Percentiles rank a stretch among this genome's conserved stretches.
These are phyloP conservation scores for Lithophane semibrunnea DNA, from an alignment of 2,888 invertebrate genomes.

Conservation along the genomic window DNA sequence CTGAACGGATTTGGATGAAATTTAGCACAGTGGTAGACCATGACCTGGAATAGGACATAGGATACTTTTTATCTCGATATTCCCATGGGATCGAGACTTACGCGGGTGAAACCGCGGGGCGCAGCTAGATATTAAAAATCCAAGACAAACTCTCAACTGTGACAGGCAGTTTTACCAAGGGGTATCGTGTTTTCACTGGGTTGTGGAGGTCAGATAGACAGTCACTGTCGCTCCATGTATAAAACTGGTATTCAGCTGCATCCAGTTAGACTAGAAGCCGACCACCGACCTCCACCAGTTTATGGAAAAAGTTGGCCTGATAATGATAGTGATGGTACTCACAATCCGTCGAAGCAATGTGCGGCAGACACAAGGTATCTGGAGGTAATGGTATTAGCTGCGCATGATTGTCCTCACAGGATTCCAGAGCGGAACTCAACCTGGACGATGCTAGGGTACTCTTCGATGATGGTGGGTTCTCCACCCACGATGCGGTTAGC, in stretches of 20 bases:
- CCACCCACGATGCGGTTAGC: slow-evolving; percentile 69
- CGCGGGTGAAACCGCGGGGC: too few relatives aligned
- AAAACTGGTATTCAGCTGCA: neutral
- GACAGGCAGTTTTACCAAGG: too few relatives aligned
- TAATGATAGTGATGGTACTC: slow-evolving; percentile 42
- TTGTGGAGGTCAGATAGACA: neutral
- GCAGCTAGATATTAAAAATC: neutral
- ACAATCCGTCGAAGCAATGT: slow-evolving; percentile 70
- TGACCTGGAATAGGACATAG: too few relatives aligned
- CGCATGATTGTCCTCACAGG: slow-evolving; percentile 69
- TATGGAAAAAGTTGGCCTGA: too few relatives aligned
- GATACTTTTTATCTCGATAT: too few relatives aligned
- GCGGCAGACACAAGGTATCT: slow-evolving; percentile 67
- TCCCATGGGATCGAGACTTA: too few relatives aligned
- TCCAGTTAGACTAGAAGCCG: neutral
- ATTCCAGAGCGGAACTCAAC: slow-evolving; percentile 63
- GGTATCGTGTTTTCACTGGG: neutral
- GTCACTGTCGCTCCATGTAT: neutral
- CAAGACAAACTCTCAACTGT: neutral
- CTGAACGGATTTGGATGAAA: too few relatives aligned
- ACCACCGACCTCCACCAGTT: too few relatives aligned
- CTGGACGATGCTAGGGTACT: slow-evolving; percentile 74
- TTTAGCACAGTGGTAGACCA: too few relatives aligned
- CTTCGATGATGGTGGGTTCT: slow-evolving; percentile 67
- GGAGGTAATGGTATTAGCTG: slow-evolving; percentile 65